These are phyloP conservation scores for Diglossa brunneiventris DNA, from an alignment of 2,113 vertebrate genomes.

Conservation along the genomic window DNA sequence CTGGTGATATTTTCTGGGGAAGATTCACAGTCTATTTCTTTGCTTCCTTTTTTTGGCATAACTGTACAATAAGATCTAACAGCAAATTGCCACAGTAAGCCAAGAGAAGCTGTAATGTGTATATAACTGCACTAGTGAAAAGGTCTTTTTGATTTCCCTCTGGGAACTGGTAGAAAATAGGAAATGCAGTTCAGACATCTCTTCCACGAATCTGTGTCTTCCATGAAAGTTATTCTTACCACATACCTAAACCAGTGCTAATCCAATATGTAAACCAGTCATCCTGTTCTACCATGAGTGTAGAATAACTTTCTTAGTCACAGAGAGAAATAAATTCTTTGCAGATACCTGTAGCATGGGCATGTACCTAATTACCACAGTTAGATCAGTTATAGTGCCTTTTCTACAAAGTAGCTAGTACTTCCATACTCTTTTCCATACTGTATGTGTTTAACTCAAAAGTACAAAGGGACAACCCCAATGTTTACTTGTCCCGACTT, in stretches of 20 bases:
- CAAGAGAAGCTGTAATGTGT: background rate
- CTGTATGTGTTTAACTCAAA: background rate
- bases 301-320: background rate
- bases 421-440: background rate
- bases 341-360: background rate
- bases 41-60: background rate
- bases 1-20: background rate
- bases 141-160: background rate
- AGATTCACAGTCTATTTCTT: background rate
- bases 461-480: background rate
- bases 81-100: background rate
- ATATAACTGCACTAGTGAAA: background rate
- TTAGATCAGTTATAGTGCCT: constrained; percentile 14
- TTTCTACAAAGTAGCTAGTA: background rate
- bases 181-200: background rate
- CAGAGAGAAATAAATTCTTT: background rate
- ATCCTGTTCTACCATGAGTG: background rate
- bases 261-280: background rate
- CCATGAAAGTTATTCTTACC: background rate
- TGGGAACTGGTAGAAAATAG: background rate
- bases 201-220: background rate
- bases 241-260: background rate
- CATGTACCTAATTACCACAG: background rate
- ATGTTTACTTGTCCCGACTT: background rate
- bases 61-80: background rate